phyloP scores from a whole-genome alignment of 2,113 vertebrate genomes.

The Crotalus tigris region DNA sequence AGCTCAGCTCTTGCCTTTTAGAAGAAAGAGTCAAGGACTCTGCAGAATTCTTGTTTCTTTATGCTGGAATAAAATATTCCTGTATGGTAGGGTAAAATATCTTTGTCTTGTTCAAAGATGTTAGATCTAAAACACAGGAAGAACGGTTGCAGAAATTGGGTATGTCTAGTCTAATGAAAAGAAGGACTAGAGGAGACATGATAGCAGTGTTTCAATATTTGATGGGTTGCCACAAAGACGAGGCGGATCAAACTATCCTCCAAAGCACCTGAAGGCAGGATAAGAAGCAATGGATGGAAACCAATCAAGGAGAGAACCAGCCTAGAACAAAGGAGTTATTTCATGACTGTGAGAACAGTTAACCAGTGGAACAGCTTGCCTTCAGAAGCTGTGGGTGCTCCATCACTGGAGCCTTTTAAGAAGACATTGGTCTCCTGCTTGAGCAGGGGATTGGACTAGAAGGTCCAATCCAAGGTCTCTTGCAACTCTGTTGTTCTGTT shows the following conservation, averaged over 20 bases:
- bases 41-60: slow-evolving; percentile 28
- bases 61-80: background rate
- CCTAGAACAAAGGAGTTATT: background rate
- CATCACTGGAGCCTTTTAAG: background rate
- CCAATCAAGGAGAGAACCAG: background rate
- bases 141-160: background rate
- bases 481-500: background rate
- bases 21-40: slow-evolving; percentile 53
- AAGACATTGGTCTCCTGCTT: background rate
- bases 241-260: too few species aligned
- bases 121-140: background rate
- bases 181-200: background rate
- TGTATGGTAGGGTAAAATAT: too few species aligned
- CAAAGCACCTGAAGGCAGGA: too few species aligned
- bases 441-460: too few species aligned
- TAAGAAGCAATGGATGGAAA: background rate
- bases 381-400: background rate
- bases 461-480: background rate
- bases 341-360: background rate
- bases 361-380: background rate
- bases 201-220: background rate
- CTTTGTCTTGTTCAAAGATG: background rate
- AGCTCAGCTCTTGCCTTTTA: slow-evolving; percentile 57
- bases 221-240: background rate
- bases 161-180: background rate